Evolutionary conservation across 2,113 vertebrate genomes (phyloP).

Genomic region (Xerus inauris): DNA sequence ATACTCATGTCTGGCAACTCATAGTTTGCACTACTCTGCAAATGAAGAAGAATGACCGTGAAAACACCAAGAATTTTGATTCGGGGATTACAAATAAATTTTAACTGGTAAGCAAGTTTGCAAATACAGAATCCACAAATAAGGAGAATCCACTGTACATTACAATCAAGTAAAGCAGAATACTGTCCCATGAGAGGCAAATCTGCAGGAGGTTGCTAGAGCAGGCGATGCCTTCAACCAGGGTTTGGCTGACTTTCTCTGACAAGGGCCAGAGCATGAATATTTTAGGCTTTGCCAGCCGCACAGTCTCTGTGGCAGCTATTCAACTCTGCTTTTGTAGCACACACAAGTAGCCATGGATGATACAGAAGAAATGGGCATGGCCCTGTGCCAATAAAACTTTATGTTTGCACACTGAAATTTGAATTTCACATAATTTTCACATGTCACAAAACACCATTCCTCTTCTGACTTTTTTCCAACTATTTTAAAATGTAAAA

Average conservation of each 20-base stretch:
- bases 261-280: neutral
- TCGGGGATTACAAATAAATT: neutral
- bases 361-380: neutral
- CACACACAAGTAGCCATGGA: neutral
- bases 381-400: neutral
- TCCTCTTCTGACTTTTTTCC: neutral
- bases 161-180: too few species aligned
- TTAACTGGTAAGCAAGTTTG: neutral
- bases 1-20: fast-evolving
- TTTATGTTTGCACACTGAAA: neutral
- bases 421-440: neutral
- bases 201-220: neutral
- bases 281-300: neutral
- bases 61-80: neutral
- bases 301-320: neutral
- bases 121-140: neutral
- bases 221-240: neutral
- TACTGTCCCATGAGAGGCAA: too few species aligned
- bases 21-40: neutral
- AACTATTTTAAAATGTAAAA: neutral
- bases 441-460: neutral
- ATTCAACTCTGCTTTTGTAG: neutral
- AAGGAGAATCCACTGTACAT: fast-evolving
- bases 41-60: neutral
- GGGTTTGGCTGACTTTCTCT: neutral